Percentiles rank a stretch among this genome's conserved stretches.
Conservation (phyloP, 2,797 vertebrate species). For the Scarus forsteni region DNA sequence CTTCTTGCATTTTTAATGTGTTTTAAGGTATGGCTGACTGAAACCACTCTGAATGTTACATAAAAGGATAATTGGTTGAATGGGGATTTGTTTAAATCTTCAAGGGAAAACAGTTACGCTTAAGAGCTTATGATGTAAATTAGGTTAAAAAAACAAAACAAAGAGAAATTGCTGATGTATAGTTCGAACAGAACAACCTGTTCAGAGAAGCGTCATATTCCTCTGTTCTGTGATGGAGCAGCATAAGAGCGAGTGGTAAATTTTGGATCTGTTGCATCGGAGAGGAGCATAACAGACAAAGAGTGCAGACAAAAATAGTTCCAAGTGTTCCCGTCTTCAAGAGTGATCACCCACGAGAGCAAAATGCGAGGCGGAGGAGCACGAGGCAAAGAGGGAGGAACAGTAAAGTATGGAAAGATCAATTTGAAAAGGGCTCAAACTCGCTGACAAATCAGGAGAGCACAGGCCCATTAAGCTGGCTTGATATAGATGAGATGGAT, state of each 20-base stretch:
- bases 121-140: background rate
- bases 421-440: conserved; percentile 31
- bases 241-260: background rate
- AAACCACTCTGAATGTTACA: background rate
- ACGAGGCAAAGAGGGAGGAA: background rate
- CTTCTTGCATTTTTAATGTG: background rate
- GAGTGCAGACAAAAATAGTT: conserved; percentile 23
- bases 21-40: background rate
- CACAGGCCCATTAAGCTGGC: background rate
- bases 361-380: background rate
- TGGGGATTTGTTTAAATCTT: background rate
- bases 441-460: conserved; percentile 32
- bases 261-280: background rate
- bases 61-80: background rate
- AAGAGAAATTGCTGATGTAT: background rate
- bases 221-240: background rate
- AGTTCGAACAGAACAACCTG: background rate
- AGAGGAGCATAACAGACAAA: conserved; percentile 2
- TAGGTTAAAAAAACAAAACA: background rate
- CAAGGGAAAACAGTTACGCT: too few relatives aligned
- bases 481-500: conserved; percentile 8
- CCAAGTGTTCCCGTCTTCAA: conserved; percentile 21
- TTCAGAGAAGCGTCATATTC: background rate
- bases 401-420: conserved; percentile 22
- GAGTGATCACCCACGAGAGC: conserved; percentile 13